These are phyloP conservation scores for Enhydra lutris DNA, from an alignment of 2,113 vertebrate genomes.

Conservation along the genomic window DNA sequence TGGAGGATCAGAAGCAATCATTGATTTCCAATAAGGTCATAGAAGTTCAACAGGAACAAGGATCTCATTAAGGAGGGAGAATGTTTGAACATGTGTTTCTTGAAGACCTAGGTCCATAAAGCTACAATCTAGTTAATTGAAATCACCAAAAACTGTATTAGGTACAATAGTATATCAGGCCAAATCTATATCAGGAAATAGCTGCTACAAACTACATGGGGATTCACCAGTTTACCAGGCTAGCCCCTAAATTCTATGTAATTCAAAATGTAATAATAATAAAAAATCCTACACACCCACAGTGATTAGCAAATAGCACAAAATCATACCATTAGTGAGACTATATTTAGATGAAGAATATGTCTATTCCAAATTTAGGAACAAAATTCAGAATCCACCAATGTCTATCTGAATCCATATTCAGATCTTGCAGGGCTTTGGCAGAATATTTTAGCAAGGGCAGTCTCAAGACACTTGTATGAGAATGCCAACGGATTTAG, in stretches of 20 bases:
- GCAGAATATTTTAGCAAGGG: neutral
- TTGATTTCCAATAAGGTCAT: constrained; percentile 71
- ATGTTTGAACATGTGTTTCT: constrained; percentile 53
- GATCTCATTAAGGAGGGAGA: constrained; percentile 50
- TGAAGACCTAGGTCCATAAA: constrained; percentile 35
- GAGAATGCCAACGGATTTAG: neutral
- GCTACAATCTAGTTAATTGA: constrained; percentile 5
- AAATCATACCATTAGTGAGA: constrained; percentile 16
- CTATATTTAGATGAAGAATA: neutral
- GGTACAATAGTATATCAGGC: neutral
- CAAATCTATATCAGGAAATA: constrained; percentile 1
- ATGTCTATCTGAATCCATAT: neutral
- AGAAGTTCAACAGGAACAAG: constrained; percentile 66
- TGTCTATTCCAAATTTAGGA: neutral
- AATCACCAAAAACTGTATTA: constrained; percentile 33
- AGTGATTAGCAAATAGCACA: neutral
- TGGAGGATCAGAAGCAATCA: constrained; percentile 64
- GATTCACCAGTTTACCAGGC: neutral
- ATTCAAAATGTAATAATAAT: neutral
- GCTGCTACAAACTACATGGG: neutral
- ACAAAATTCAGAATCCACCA: neutral
- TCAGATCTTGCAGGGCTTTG: neutral
- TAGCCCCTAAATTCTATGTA: neutral
- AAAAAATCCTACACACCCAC: neutral
- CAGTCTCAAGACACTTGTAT: neutral